Evolutionary conservation across 2,797 vertebrate species (phyloP), one percentile per base, ranked within the genome.

Genomic region (Manis crassicaudata): DNA sequence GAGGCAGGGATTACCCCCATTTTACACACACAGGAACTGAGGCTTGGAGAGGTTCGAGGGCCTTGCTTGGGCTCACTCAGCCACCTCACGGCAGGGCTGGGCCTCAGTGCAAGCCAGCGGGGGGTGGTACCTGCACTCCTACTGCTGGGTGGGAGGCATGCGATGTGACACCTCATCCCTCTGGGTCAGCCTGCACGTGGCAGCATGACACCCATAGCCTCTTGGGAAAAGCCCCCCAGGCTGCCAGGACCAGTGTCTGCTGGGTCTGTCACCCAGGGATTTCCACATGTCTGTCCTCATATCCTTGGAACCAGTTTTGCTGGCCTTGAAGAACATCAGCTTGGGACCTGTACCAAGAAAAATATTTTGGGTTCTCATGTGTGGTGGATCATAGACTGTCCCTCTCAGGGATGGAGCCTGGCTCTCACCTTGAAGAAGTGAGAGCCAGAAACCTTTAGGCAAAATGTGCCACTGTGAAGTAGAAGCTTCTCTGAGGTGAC

Each of bases 301-400:
- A 9, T 21, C 40, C 63, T 65, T n/a, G 21, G 80, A 88, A 88
- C 70, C 92, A 80, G 90, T 58, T 85, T 85, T 50, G 21, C 86
- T 68, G 67, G 62, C 83, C 60, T 32, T 1, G 5, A 75, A 11
- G 10, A 81, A 75, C 40, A 25, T 37, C 20, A 8, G 6, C 70
- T 62, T 63, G 16, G 56, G 95, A 62, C 43, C 56, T 1, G 2
- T 63, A 79, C 82, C 75, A 54, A 87, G 89, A 81, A 65, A 76
- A 88, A 83, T 58, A 88, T 72, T 93, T 89, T 80, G 92, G 46
- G 92, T 96, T 90, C 87, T 96, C 40, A 32, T n/a, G 17, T 14
- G 75, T 14, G 75, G 50, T 62, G 58, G 56, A 27, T 62, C 81
- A 43, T 21, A 85, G 27, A 6, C 63, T 85, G 62, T 82, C 82